Evolutionary conservation across 2,888 invertebrate genomes (phyloP).

Genomic region (Drosophila borborema): DNA sequence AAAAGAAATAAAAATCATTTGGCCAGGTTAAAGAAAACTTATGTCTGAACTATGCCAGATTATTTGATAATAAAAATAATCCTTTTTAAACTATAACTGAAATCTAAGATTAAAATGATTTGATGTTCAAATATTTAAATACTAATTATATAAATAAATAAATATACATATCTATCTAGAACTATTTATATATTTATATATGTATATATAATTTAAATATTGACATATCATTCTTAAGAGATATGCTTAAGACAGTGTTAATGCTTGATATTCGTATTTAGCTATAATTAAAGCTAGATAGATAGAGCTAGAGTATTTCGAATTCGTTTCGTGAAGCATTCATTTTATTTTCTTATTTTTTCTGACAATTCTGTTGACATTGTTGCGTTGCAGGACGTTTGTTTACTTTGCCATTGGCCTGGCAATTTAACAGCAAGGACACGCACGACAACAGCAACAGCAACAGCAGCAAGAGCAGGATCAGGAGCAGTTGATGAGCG

Average conservation of each 20-base stretch:
- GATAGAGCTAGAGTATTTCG: conserved; percentile 11
- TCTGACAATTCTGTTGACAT: conserved; percentile 29
- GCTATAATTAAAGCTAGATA: too few relatives aligned
- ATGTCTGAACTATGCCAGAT: neutral
- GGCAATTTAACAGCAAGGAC: conserved; percentile 61
- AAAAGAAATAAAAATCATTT: neutral
- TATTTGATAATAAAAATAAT: neutral
- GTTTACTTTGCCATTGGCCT: conserved; percentile 65
- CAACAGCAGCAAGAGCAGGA: neutral
- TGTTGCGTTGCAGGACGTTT: conserved; percentile 50
- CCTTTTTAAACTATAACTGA: neutral
- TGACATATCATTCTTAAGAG: neutral
- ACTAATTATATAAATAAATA: neutral
- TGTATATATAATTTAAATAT: too few relatives aligned
- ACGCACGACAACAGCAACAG: conserved; percentile 44
- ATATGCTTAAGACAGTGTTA: neutral
- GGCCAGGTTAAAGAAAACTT: too few relatives aligned
- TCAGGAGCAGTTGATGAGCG: neutral
- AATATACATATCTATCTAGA: neutral
- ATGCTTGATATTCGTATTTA: neutral
- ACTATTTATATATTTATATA: neutral
- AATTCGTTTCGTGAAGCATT: neutral
- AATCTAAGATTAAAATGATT: neutral
- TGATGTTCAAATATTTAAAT: neutral
- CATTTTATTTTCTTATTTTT: conserved; percentile 28